phyloP scores from a whole-genome alignment of 1,140 invertebrate species.

The Dryas iulia region DNA sequence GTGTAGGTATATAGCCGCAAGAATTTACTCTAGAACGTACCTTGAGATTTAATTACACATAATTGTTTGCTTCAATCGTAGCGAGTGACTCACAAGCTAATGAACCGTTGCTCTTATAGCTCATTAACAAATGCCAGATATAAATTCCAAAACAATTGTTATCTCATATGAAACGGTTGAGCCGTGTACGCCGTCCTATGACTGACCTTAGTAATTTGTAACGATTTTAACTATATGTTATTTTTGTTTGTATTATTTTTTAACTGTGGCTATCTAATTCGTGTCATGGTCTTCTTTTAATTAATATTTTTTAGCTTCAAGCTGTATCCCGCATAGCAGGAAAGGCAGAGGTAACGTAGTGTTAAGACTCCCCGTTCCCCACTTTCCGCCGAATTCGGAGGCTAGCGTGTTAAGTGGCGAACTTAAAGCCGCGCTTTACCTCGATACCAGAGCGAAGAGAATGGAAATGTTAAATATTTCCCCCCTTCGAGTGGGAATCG shows the following conservation, averaged over 20 bases:
- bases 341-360: too few species aligned
- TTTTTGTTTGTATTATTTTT: not conserved
- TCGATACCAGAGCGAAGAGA: too few species aligned
- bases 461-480: too few species aligned
- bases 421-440: too few species aligned
- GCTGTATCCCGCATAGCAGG: too few species aligned
- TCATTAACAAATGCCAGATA: slow-evolving; percentile 16
- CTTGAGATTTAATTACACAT: not conserved
- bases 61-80: slow-evolving; percentile 3
- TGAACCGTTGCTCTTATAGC: slow-evolving; percentile 21
- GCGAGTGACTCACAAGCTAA: slow-evolving; percentile 20
- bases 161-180: slow-evolving; percentile 16
- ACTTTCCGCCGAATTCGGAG: too few species aligned
- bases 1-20: not conserved
- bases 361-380: too few species aligned
- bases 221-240: not conserved
- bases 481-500: too few species aligned
- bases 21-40: not conserved
- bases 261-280: too few species aligned
- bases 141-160: slow-evolving; percentile 23
- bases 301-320: too few species aligned
- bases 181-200: slow-evolving; percentile 7
- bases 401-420: too few species aligned
- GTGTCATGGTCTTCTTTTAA: too few species aligned
- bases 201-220: slow-evolving; percentile 2